A percentile compares a stretch with the other conserved stretches of the same genome.
phyloP scores from a whole-genome alignment of 1,140 invertebrate species.

The Thereuonema tuberculata region DNA sequence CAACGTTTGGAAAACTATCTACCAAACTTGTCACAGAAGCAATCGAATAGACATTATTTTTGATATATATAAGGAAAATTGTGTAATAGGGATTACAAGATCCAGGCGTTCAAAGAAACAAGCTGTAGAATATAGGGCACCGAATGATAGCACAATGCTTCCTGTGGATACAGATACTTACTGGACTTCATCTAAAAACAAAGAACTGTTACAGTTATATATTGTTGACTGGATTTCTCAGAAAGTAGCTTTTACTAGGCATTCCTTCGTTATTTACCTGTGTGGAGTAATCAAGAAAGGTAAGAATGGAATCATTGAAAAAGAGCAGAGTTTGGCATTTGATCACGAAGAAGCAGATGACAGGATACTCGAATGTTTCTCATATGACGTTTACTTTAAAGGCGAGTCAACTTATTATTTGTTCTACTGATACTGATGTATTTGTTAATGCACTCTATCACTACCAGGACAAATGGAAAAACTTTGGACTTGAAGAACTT shows the following conservation, averaged over 20 bases:
- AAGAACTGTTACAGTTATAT: background rate
- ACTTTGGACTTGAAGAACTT: too few relatives aligned
- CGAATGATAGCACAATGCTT: background rate
- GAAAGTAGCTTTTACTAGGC: too few relatives aligned
- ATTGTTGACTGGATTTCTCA: too few relatives aligned
- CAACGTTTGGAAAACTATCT: background rate
- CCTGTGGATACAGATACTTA: background rate
- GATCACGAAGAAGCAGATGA: too few relatives aligned
- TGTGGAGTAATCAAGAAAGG: background rate
- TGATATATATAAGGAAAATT: background rate
- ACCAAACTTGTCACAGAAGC: background rate
- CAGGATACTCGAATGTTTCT: background rate
- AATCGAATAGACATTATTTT: too few relatives aligned
- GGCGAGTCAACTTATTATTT: background rate
- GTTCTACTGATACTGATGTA: too few relatives aligned
- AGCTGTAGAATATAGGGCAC: background rate
- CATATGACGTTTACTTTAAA: background rate
- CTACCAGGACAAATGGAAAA: too few relatives aligned
- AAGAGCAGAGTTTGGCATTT: too few relatives aligned
- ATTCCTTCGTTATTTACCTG: background rate
- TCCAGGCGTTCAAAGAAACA: background rate
- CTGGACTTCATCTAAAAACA: background rate
- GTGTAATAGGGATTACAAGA: background rate
- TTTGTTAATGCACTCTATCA: background rate
- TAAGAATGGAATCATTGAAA: background rate